These are phyloP conservation scores for Carassius gibelio DNA, from an alignment of 2,113 vertebrate species.

Conservation along the genomic window DNA sequence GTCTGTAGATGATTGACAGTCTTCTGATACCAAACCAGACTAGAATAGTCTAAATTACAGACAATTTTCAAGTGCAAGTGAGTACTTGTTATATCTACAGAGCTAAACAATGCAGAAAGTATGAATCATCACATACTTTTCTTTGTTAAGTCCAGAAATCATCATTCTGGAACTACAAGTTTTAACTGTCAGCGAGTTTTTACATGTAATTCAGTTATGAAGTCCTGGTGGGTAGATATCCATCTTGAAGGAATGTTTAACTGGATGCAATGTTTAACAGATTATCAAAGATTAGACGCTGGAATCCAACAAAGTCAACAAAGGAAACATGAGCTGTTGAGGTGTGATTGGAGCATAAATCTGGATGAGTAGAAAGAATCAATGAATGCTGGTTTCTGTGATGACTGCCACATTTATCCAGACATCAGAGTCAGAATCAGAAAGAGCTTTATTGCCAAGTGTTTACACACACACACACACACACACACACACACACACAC, in stretches of 20 bases:
- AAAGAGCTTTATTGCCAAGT: too few species aligned
- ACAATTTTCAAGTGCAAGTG: not conserved
- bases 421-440: too few species aligned
- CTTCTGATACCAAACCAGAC: not conserved
- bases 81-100: not conserved
- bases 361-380: too few species aligned
- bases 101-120: slow-evolving; percentile 5
- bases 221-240: not conserved
- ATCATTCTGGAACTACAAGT: not conserved
- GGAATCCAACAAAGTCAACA: too few species aligned
- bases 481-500: too few species aligned
- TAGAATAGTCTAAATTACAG: not conserved
- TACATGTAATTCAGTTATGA: not conserved
- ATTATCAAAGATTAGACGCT: not conserved
- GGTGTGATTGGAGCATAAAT: too few species aligned
- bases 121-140: slow-evolving; percentile 43
- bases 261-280: not conserved
- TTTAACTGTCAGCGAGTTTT: not conserved
- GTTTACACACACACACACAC: too few species aligned
- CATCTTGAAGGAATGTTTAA: not conserved
- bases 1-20: not conserved
- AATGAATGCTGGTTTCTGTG: too few species aligned
- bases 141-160: slow-evolving; percentile 23
- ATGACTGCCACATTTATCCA: too few species aligned
- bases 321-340: too few species aligned